phyloP scores from a whole-genome alignment of 2,888 invertebrate genomes.

The Tridacna crocea region DNA sequence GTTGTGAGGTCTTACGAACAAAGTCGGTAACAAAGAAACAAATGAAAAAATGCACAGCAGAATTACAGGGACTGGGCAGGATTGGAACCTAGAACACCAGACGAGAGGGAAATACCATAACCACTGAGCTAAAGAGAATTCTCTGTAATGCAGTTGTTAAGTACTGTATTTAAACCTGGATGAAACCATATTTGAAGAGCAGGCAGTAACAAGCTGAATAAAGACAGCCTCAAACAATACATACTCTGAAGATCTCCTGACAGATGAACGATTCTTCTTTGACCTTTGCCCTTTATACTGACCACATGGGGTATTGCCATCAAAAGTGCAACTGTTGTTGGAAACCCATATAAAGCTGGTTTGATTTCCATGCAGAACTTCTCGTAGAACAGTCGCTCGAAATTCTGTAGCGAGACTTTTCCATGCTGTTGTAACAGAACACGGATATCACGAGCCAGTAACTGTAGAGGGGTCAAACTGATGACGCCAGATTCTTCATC shows the following conservation, averaged over 20 bases:
- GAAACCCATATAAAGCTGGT: constrained; percentile 86
- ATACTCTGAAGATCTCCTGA: constrained; percentile 69
- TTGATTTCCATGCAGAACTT: constrained; percentile 85
- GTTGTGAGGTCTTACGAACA: too few relatives aligned
- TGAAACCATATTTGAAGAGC: too few relatives aligned
- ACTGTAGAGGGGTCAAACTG: constrained; percentile 83
- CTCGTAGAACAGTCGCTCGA: constrained; percentile 75
- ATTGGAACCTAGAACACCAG: too few relatives aligned
- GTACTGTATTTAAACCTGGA: too few relatives aligned
- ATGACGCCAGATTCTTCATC: constrained; percentile 78
- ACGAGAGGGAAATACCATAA: too few relatives aligned
- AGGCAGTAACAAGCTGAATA: too few relatives aligned
- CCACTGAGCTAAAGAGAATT: too few relatives aligned
- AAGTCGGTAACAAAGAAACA: too few relatives aligned
- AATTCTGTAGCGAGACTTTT: constrained; percentile 82
- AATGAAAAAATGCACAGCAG: too few relatives aligned
- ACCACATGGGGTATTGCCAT: constrained; percentile 86
- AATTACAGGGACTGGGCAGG: too few relatives aligned
- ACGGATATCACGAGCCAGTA: constrained; percentile 86
- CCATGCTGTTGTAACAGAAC: constrained; percentile 86
- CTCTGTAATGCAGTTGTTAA: too few relatives aligned
- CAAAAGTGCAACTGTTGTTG: constrained; percentile 86
- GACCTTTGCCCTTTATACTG: constrained; percentile 84
- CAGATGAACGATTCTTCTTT: constrained; percentile 66
- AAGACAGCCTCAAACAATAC: neutral